These are phyloP conservation scores for Eupithecia abbreviata DNA, from an alignment of 2,888 invertebrate species.

Conservation along the genomic window DNA sequence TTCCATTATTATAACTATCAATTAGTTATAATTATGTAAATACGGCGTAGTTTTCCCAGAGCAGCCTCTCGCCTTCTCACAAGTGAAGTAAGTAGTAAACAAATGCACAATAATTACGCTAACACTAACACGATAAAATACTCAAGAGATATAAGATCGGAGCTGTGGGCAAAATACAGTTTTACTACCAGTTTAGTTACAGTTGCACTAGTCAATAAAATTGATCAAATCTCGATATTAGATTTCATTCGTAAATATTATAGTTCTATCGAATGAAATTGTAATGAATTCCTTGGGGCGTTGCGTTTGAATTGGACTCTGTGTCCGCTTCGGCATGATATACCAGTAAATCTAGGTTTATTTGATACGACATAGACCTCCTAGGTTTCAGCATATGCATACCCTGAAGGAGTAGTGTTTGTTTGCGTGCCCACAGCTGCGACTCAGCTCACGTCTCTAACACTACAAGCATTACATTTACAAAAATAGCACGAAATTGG, in stretches of 20 bases:
- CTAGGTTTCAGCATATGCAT: background rate
- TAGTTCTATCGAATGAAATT: slow-evolving; percentile 7
- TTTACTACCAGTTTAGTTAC: background rate
- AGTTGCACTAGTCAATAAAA: background rate
- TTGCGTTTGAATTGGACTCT: slow-evolving; percentile 17
- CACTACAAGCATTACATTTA: slow-evolving; percentile 75
- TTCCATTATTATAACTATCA: too few relatives aligned
- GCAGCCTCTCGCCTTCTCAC: slow-evolving; percentile 24
- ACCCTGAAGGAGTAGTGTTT: background rate
- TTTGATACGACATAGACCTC: background rate
- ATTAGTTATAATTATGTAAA: background rate
- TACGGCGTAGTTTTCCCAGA: slow-evolving; percentile 16
- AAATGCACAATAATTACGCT: slow-evolving; percentile 58
- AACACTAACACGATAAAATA: slow-evolving; percentile 74
- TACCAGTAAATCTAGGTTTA: background rate
- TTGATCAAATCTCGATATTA: slow-evolving; percentile 8
- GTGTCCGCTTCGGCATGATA: background rate
- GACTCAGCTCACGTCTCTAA: slow-evolving; percentile 32
- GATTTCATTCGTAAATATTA: slow-evolving; percentile 6
- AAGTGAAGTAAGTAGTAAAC: slow-evolving; percentile 59
- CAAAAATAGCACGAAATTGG: slow-evolving; percentile 79
- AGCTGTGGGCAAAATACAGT: slow-evolving; percentile 20
- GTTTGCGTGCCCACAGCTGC: slow-evolving; percentile 15
- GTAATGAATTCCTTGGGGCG: slow-evolving; percentile 12
- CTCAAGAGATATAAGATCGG: slow-evolving; percentile 38